Base-by-base conservation (phyloP, 2,113 vertebrate genomes). In the Echinops telfairi region DNA sequence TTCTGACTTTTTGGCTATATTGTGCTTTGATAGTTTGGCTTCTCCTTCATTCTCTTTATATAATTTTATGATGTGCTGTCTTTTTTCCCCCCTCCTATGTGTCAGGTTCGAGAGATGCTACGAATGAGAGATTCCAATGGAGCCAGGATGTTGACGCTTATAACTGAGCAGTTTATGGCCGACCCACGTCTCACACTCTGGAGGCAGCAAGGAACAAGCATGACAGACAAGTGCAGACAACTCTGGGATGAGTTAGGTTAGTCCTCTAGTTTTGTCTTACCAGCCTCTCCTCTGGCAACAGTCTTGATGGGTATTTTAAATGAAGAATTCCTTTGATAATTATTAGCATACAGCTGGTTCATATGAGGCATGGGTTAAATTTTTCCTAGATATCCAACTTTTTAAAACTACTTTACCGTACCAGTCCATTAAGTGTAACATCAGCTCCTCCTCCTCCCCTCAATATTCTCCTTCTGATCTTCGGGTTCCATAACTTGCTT, bases 81-180 rank as follows among this genome's bases (percentile, higher is more conserved):
- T 90, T 75, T 79, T 62, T 38, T 53, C 85, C 33, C 86, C 58
- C 88, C 33, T 86, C 78, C 43, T 96, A 23, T 85, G 33, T 92
- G 57, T 93, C 97, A 99, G 99, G 99, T 99, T 90, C 98, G 99
- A 88, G 99, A 99, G 98, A 99, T 99, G 99, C 98, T 99, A 80
- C 98, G 99, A 88, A 99, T 99, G 99, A 98, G 99, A 93, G 99
- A 99, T 98, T 99, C 99, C 78, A 99, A 99, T 0, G 99, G 99
- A 33, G 99, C 99, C 90, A 98, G 99, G 92, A 99, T 99, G 99
- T 98, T 99, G 96, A 99, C 99, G 0, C 84, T 99, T 94, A 99
- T 99, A 96, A 99, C 99, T 0, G 99, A 99, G 90, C 99, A 99
- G 97, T 99, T 99, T 90, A 99, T 99, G 99, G 99, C 99, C 0